Conservation (phyloP, 1,140 invertebrate species). For the Drosophila auraria region DNA sequence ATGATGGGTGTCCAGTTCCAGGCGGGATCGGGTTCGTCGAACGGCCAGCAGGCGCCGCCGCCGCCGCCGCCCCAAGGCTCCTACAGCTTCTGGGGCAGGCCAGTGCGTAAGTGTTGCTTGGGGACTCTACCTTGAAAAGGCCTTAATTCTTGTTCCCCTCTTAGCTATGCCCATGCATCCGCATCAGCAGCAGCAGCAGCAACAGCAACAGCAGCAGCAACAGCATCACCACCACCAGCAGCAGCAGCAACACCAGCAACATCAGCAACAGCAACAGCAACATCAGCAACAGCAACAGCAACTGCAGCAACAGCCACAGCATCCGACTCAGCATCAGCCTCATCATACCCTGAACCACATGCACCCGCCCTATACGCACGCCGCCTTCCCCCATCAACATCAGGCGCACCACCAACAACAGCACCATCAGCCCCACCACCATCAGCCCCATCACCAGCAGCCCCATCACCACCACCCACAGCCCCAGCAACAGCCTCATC, state of each 20-base stretch:
- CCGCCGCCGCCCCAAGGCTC: background rate
- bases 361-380: background rate
- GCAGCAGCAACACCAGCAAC: background rate
- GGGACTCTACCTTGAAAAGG: too few relatives aligned
- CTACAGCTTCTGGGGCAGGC: constrained; percentile 43
- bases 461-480: background rate
- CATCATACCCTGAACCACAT: background rate
- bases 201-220: constrained; percentile 1
- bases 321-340: background rate
- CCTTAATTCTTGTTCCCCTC: background rate
- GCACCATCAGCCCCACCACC: too few relatives aligned
- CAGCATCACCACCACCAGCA: background rate
- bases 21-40: background rate
- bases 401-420: too few relatives aligned
- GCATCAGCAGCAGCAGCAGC: background rate
- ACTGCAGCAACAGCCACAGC: background rate
- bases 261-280: background rate
- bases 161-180: constrained; percentile 32
- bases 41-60: background rate
- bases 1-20: background rate
- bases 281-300: background rate
- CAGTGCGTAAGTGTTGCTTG: constrained; percentile 26
- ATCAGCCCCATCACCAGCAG: constrained; percentile 16
- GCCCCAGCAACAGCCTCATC: background rate
- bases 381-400: background rate